Base-by-base conservation (phyloP, 2,113 vertebrate species). In the Entelurus aequoreus region DNA sequence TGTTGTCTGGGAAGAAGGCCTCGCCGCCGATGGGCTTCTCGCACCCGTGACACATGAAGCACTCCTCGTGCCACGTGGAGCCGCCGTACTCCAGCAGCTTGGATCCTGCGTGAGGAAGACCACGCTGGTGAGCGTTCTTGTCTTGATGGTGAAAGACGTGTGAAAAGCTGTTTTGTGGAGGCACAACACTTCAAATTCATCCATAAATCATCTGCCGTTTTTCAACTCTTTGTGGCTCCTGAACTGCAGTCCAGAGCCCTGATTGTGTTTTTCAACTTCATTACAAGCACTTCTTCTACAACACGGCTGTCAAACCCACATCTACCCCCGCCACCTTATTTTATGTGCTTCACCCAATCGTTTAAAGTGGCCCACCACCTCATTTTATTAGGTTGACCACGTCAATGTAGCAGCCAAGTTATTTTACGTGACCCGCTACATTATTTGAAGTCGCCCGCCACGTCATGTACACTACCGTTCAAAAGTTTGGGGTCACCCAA, bases 1-100 rank as follows among this genome's bases (percentile, higher is more conserved):
- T 89, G 59, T 95, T 88, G 83, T 97, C 93, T 0, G 96, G 95
- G 86, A 99, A 91, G 77, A 98, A 98, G 67, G 95, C 92, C 3
- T 92, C 89, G 0, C 92, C 92, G 0, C 94, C 95, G 0, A 99
- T 93, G 11, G 94, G 93, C 88, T 97, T 93, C 82, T 94, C 89
- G 76, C 96, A 99, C 75, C 88, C 91, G 65, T 93, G 93, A 80
- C 96, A 99, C 42, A 91, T 72, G 53, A 99, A 98, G 64, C 96
- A 99, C 60, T 94, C 92, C 68, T 98, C 95, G 0, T 99, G 96
- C 95, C 95, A 99, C 0, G 92, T 89, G 67, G 93, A 87, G 8
- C 93, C 94, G 0, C 83, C 89, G 5, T 96, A 95, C 84, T 98
- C 95, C 88, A 99, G 75, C 87, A 95, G 92, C 76, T 87, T 92